A percentile compares a stretch with the other conserved stretches of the same genome.
Conservation (phyloP, 2,888 invertebrate genomes). For the Mythimna ferrago region DNA sequence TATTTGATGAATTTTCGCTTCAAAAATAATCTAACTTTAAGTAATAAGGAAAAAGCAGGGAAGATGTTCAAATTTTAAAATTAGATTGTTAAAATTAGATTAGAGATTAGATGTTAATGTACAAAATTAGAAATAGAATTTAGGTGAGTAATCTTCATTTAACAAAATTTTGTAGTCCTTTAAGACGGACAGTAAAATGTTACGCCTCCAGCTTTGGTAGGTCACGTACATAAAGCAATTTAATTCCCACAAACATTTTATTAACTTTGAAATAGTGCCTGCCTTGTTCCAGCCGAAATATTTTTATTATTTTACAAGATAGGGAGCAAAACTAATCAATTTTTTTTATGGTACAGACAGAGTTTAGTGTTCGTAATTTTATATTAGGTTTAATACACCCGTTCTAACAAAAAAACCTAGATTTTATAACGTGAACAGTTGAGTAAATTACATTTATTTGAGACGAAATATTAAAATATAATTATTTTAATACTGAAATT, state of each 20-base stretch:
- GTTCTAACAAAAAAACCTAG: too few species aligned
- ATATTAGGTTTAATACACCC: background rate
- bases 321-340: conserved; percentile 10
- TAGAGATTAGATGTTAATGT: too few species aligned
- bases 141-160: background rate
- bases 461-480: background rate
- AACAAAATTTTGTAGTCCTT: background rate
- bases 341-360: background rate
- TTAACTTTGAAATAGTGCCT: conserved; percentile 24
- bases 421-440: too few species aligned
- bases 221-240: background rate
- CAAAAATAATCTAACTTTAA: too few species aligned
- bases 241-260: background rate
- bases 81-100: too few species aligned
- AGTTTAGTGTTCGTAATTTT: conserved; percentile 1
- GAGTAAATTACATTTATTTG: background rate
- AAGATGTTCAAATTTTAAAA: too few species aligned
- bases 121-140: too few species aligned
- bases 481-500: conserved; percentile 14
- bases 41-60: too few species aligned
- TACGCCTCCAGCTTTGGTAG: background rate
- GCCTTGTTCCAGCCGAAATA: background rate
- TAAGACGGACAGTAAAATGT: background rate
- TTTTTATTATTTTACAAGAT: conserved; percentile 6
- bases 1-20: too few species aligned